Percentiles rank a stretch among this genome's conserved stretches.
These are phyloP conservation scores for Leuciscus idus DNA, from an alignment of 2,113 vertebrate genomes.

Conservation along the genomic window DNA sequence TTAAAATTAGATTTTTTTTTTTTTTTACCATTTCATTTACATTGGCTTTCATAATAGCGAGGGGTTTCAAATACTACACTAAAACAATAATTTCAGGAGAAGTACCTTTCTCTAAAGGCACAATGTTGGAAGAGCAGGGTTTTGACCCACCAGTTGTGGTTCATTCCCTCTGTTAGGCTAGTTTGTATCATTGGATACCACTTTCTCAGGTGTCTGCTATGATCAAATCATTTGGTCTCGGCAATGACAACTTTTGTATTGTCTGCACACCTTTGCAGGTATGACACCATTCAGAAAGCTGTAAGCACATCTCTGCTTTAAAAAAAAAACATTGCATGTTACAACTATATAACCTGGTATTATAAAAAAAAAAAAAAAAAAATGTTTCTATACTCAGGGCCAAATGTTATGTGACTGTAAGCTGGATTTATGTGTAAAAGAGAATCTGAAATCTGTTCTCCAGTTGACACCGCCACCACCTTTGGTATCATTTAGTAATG, in stretches of 20 bases:
- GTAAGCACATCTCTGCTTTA: neutral
- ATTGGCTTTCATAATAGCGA: neutral
- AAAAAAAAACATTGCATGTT: neutral
- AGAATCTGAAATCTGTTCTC: neutral
- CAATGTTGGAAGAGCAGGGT: neutral
- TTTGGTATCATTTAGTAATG: conserved; percentile 17
- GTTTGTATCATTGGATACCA: neutral
- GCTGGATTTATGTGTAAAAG: neutral
- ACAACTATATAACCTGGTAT: neutral
- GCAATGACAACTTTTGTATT: neutral
- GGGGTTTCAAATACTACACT: neutral
- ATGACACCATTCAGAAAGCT: neutral
- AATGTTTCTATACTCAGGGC: neutral
- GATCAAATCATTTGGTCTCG: neutral
- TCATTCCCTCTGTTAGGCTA: neutral
- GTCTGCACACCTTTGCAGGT: neutral
- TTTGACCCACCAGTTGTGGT: neutral
- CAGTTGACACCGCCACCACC: conserved; percentile 2
- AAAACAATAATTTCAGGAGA: neutral
- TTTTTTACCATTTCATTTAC: neutral
- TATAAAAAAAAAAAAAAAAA: neutral
- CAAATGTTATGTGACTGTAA: neutral
- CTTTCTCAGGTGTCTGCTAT: neutral
- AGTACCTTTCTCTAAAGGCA: neutral
- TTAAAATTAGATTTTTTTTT: neutral